phyloP scores from a whole-genome alignment of 2,888 invertebrate genomes.

The Scaptomyza parva region DNA sequence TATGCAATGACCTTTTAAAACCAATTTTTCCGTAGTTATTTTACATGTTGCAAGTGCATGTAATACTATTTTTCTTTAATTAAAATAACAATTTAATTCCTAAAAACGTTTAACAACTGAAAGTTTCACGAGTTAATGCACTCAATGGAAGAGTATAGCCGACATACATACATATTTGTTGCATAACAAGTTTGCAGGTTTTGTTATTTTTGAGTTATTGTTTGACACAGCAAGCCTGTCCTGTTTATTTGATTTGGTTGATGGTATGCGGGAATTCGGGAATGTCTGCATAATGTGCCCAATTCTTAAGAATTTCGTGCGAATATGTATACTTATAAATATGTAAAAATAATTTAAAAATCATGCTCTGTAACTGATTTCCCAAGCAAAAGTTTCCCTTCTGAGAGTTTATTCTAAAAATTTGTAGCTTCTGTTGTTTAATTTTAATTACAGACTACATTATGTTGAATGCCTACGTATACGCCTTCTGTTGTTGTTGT shows the following conservation, averaged over 20 bases:
- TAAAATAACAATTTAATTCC: no score
- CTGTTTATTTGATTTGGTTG: conserved; percentile 50
- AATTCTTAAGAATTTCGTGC: conserved; percentile 27
- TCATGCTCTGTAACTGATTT: conserved; percentile 73
- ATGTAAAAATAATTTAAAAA: conserved; percentile 38
- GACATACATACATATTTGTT: conserved; percentile 28
- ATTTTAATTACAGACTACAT: conserved; percentile 66
- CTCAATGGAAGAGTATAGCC: not conserved
- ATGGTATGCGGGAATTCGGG: conserved; percentile 21
- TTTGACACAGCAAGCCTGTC: conserved; percentile 52
- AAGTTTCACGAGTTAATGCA: conserved; percentile 4
- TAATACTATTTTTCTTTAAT: no score
- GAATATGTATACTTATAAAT: conserved; percentile 5
- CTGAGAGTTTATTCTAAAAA: conserved; percentile 1
- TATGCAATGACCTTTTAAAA: no score
- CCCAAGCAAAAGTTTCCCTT: conserved; percentile 42
- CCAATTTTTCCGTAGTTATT: no score
- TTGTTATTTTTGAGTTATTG: conserved; percentile 51
- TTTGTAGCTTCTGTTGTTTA: conserved; percentile 42
- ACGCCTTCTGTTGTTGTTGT: conserved; percentile 7
- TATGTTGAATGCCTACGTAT: conserved; percentile 29
- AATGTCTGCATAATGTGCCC: conserved; percentile 14
- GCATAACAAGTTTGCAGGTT: conserved; percentile 53
- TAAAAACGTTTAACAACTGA: not conserved
- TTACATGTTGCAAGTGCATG: no score